Percentiles rank a stretch among this genome's conserved stretches.
These are phyloP conservation scores for Globodera rostochiensis DNA, from an alignment of 1,140 invertebrate species.

Conservation along the genomic window DNA sequence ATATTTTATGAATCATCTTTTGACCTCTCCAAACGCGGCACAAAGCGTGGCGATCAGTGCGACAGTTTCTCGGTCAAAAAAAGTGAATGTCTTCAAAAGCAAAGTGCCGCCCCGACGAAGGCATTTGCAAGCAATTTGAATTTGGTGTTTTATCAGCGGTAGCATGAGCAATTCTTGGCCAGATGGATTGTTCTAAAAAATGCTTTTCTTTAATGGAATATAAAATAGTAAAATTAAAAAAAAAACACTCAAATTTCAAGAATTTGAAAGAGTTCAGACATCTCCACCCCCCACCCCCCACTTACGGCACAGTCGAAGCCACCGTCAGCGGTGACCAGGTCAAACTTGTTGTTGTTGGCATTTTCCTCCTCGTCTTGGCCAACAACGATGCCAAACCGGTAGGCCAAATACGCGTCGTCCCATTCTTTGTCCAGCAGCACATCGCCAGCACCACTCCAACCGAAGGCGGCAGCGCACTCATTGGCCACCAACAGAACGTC, in stretches of 20 bases:
- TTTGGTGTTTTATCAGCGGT: slow-evolving; percentile 1
- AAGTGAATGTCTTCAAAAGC: slow-evolving; percentile 51
- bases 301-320: slow-evolving; percentile 53
- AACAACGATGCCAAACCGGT: not conserved
- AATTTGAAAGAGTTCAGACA: not conserved
- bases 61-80: slow-evolving; percentile 29
- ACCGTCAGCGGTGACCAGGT: slow-evolving; percentile 57
- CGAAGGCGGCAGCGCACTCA: slow-evolving; percentile 37
- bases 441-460: slow-evolving; percentile 38
- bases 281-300: not conserved
- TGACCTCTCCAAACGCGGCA: slow-evolving; percentile 11
- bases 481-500: slow-evolving; percentile 30
- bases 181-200: slow-evolving; percentile 1
- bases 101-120: slow-evolving; percentile 41
- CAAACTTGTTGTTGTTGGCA: slow-evolving; percentile 31
- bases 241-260: too few relatives aligned
- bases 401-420: slow-evolving; percentile 2
- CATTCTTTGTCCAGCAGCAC: slow-evolving; percentile 1
- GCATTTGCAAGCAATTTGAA: slow-evolving; percentile 11
- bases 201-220: not conserved
- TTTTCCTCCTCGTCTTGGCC: not conserved
- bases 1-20: too few relatives aligned
- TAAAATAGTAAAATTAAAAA: not conserved
- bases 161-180: not conserved
- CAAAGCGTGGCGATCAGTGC: slow-evolving; percentile 26